These are phyloP conservation scores for Dipus sagitta DNA, from an alignment of 2,797 vertebrate genomes.

Conservation along the genomic window DNA sequence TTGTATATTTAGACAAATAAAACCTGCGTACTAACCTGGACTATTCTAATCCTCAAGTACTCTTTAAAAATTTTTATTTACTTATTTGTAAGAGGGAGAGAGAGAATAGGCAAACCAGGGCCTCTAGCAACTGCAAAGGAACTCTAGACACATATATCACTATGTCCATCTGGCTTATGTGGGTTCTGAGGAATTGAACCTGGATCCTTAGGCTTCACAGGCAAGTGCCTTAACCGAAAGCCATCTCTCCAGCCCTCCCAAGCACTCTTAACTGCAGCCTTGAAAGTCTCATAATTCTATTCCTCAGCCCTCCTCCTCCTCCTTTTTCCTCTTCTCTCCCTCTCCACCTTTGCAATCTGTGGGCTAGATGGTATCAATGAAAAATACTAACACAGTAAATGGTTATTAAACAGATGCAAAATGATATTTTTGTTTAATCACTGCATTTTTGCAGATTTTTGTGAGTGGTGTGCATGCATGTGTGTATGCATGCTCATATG, in stretches of 20 bases:
- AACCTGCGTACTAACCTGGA: neutral
- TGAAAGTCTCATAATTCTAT: neutral
- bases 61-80: too few relatives aligned
- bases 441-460: neutral
- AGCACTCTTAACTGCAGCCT: slow-evolving; percentile 20
- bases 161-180: too few relatives aligned
- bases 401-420: slow-evolving; percentile 41
- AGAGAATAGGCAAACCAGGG: too few relatives aligned
- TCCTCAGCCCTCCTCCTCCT: neutral
- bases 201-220: too few relatives aligned
- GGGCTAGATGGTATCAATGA: neutral
- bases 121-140: too few relatives aligned
- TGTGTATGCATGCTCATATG: too few relatives aligned
- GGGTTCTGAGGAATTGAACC: too few relatives aligned
- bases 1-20: neutral
- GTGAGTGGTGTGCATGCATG: too few relatives aligned
- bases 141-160: too few relatives aligned
- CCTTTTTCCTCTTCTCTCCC: neutral
- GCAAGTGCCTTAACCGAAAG: too few relatives aligned
- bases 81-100: too few relatives aligned
- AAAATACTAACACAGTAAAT: neutral
- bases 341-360: neutral
- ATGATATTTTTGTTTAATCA: neutral
- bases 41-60: neutral
- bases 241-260: neutral